Evolutionary conservation across 2,113 vertebrate genomes (phyloP).

Genomic region (Pituophis catenifer): DNA sequence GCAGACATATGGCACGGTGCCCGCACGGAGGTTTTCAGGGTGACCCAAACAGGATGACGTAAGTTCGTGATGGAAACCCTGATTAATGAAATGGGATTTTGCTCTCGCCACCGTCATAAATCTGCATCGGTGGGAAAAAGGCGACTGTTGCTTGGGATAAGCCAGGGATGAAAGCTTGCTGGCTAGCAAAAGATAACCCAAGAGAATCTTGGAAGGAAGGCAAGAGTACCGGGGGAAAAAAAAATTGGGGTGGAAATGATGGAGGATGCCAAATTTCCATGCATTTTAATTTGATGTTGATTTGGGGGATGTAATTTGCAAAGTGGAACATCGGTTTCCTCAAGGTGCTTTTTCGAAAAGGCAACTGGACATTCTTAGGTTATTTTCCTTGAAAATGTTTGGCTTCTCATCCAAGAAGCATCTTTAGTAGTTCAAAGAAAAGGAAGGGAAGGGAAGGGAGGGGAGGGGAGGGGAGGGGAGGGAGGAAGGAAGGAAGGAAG

Average conservation of each 20-base stretch:
- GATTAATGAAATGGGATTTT: background rate
- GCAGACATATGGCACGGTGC: background rate
- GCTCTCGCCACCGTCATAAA: background rate
- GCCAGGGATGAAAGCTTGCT: background rate
- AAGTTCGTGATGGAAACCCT: background rate
- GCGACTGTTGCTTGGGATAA: background rate
- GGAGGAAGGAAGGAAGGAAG: no score
- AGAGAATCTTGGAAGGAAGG: background rate
- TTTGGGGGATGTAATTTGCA: background rate
- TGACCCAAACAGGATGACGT: background rate
- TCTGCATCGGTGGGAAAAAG: background rate
- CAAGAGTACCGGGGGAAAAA: no score
- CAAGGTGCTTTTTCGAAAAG: background rate
- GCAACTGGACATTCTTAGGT: background rate
- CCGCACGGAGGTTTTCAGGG: background rate
- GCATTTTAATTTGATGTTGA: background rate
- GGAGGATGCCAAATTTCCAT: background rate
- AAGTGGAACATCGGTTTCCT: background rate
- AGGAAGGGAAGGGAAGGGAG: no score
- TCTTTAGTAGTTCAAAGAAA: background rate
- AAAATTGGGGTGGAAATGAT: background rate
- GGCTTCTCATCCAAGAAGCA: background rate
- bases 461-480: fast-evolving
- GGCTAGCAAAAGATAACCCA: background rate
- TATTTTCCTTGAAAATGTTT: background rate